A percentile compares a stretch with the other conserved stretches of the same genome.
Conservation (phyloP, 2,888 invertebrate species). For the Meiosimyza decipiens region DNA sequence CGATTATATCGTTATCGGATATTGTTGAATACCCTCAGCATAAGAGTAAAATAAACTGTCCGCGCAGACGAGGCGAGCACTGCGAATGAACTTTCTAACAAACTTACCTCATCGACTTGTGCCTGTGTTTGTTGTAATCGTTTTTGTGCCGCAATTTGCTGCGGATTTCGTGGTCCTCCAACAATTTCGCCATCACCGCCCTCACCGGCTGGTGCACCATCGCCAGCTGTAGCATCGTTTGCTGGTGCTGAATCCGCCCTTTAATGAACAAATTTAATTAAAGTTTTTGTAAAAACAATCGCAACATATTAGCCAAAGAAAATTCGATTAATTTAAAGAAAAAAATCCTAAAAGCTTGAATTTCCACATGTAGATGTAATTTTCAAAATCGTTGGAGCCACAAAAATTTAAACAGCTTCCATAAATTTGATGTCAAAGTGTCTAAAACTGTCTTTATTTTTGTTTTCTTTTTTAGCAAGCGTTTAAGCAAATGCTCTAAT, state of each 20-base stretch:
- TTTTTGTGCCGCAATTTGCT: constrained; percentile 85
- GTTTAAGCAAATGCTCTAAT: no score
- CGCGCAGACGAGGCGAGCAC: no score
- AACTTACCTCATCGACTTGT: constrained; percentile 80
- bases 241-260: constrained; percentile 66
- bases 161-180: constrained; percentile 86
- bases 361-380: no score
- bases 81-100: no score
- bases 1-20: no score
- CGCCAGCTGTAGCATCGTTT: constrained; percentile 69
- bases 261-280: constrained; percentile 16
- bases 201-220: constrained; percentile 74
- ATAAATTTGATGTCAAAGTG: no score
- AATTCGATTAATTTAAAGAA: not conserved
- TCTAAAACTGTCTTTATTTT: no score
- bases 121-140: constrained; percentile 87
- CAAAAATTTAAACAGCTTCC: no score
- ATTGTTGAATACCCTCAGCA: no score
- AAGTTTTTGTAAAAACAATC: not conserved
- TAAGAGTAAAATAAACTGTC: no score
- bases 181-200: constrained; percentile 81
- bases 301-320: constrained; percentile 8
- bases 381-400: no score
- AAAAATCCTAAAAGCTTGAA: constrained; percentile 1
- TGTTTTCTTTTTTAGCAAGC: no score